These are phyloP conservation scores for Hyphantria cunea DNA, from an alignment of 1,140 invertebrate genomes.

Conservation along the genomic window DNA sequence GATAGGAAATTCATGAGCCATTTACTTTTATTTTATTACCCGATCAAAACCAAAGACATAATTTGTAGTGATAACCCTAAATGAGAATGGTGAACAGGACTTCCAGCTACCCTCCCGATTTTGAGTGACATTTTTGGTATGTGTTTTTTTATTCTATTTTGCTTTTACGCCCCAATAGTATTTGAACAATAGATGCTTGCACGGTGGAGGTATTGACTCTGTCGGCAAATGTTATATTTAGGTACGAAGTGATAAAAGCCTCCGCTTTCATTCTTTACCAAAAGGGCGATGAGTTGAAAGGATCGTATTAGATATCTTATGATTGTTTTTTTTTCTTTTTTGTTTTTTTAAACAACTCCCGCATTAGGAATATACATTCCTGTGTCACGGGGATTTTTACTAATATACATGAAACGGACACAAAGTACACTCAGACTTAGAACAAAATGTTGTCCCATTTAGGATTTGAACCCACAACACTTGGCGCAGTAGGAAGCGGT, in stretches of 20 bases:
- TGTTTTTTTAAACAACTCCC: too few relatives aligned
- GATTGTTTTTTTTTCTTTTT: neutral
- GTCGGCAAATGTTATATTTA: conserved; percentile 2
- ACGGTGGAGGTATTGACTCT: conserved; percentile 2
- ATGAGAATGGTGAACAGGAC: neutral
- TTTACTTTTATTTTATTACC: conserved; percentile 3
- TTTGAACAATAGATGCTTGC: conserved; percentile 20
- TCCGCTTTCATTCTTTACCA: neutral
- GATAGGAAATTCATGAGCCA: neutral
- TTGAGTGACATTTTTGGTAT: conserved; percentile 13
- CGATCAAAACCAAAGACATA: neutral
- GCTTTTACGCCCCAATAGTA: conserved; percentile 2
- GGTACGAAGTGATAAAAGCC: neutral
- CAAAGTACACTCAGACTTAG: too few relatives aligned
- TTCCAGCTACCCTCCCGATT: conserved; percentile 4
- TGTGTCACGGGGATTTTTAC: too few relatives aligned
- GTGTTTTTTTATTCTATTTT: conserved; percentile 15
- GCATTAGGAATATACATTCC: too few relatives aligned
- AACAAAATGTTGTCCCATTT: too few relatives aligned
- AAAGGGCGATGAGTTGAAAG: neutral
- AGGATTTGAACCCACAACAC: too few relatives aligned
- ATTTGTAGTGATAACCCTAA: conserved; percentile 1
- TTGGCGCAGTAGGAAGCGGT: too few relatives aligned
- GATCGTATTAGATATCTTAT: conserved; percentile 1
- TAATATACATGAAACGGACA: too few relatives aligned